phyloP scores from a whole-genome alignment of 2,888 invertebrate genomes.

The Chouioia cunea region DNA sequence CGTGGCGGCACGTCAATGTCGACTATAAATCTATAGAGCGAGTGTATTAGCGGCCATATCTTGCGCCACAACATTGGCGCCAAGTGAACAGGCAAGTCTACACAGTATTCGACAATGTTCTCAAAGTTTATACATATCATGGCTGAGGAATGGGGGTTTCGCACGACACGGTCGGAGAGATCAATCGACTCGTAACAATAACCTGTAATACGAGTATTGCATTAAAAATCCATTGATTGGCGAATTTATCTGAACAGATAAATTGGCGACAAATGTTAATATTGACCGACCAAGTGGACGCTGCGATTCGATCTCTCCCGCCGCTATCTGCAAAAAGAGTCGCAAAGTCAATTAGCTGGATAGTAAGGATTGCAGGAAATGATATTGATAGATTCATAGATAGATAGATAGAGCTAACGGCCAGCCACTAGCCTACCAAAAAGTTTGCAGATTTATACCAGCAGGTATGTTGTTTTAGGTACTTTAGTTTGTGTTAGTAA shows the following conservation, averaged over 20 bases:
- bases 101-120: conserved; percentile 52
- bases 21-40: conserved; percentile 48
- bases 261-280: too few species aligned
- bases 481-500: conserved; percentile 57
- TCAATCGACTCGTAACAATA: conserved; percentile 15
- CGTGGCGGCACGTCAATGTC: conserved; percentile 39
- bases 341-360: conserved; percentile 52
- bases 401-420: conserved; percentile 50
- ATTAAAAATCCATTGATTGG: too few species aligned
- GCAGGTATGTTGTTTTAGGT: conserved; percentile 53
- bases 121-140: conserved; percentile 46
- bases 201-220: not conserved
- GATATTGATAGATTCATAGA: conserved; percentile 27
- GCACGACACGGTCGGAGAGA: conserved; percentile 31
- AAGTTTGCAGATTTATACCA: conserved; percentile 49
- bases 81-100: conserved; percentile 56
- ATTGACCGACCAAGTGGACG: conserved; percentile 19
- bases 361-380: conserved; percentile 53
- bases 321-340: conserved; percentile 47
- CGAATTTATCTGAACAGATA: too few species aligned
- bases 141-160: conserved; percentile 35
- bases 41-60: conserved; percentile 55
- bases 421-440: conserved; percentile 55
- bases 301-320: conserved; percentile 49
- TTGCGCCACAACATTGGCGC: conserved; percentile 54